phyloP scores from a whole-genome alignment of 1,140 invertebrate genomes.

The Drosophila truncata region DNA sequence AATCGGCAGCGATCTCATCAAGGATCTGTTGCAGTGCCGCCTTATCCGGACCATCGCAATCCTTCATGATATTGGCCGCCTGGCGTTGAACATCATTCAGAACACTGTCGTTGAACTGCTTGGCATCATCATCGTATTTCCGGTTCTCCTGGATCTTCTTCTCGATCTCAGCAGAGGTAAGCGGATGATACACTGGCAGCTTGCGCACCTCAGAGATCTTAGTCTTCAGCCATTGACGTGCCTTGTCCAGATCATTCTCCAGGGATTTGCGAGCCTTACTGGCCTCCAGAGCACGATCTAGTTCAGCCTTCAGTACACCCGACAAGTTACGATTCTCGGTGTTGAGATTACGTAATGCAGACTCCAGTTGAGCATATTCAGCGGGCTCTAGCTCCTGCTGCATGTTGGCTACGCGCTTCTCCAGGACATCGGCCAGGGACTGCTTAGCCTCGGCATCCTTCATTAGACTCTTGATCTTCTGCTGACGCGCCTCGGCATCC shows the following conservation, averaged over 20 bases:
- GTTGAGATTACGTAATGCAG: constrained; percentile 88
- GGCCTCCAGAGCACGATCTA: constrained; percentile 89
- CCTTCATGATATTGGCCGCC: constrained; percentile 91
- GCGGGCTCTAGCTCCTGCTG: constrained; percentile 93
- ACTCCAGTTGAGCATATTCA: constrained; percentile 91
- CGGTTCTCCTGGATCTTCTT: constrained; percentile 91
- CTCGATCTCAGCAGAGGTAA: constrained; percentile 91
- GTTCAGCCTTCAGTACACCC: constrained; percentile 90
- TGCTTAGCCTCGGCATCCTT: constrained; percentile 95
- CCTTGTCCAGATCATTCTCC: constrained; percentile 91
- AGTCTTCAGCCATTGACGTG: constrained; percentile 91
- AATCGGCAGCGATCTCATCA: constrained; percentile 89
- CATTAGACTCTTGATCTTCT: constrained; percentile 89
- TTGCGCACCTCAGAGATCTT: constrained; percentile 92
- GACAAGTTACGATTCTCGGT: constrained; percentile 91
- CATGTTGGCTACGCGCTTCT: constrained; percentile 93
- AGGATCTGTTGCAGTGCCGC: constrained; percentile 89
- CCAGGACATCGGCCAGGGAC: constrained; percentile 92
- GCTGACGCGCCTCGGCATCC: constrained; percentile 90
- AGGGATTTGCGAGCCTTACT: constrained; percentile 90
- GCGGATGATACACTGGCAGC: constrained; percentile 90
- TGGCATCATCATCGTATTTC: constrained; percentile 90
- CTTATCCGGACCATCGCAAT: constrained; percentile 91
- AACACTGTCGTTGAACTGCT: constrained; percentile 91
- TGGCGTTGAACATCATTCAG: constrained; percentile 92